Conservation (phyloP, 1,140 invertebrate species). For the Bombus affinis region DNA sequence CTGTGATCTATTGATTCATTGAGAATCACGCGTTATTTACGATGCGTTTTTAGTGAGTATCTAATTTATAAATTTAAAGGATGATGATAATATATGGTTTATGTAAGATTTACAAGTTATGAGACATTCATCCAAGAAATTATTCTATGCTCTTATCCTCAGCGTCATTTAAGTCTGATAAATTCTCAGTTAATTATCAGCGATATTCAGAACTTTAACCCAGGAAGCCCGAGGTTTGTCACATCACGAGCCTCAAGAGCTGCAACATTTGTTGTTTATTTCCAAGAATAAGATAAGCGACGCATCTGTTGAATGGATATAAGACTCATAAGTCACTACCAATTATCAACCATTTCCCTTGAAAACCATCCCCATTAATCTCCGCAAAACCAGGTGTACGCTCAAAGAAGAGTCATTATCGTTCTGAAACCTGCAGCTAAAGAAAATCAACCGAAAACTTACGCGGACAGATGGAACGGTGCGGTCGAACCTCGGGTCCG, state of each 20-base stretch:
- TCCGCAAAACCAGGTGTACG: background rate
- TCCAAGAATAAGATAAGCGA: background rate
- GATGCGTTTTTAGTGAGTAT: background rate
- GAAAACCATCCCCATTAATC: background rate
- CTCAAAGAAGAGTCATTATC: background rate
- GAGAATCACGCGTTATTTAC: background rate
- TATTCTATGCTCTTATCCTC: background rate
- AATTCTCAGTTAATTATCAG: background rate
- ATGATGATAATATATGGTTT: background rate
- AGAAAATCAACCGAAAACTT: constrained; percentile 11
- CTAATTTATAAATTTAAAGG: background rate
- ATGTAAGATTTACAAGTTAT: background rate
- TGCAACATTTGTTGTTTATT: background rate
- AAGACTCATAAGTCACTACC: background rate
- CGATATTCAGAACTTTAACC: background rate
- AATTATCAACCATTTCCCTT: background rate
- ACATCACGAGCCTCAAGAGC: background rate
- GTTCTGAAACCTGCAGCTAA: background rate
- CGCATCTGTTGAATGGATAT: background rate
- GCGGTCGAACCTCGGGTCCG: background rate
- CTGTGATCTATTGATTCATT: background rate
- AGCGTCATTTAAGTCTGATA: background rate
- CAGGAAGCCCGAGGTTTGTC: background rate
- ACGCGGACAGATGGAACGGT: constrained; percentile 22
- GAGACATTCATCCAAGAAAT: background rate